These are phyloP conservation scores for Deroptyus accipitrinus DNA, from an alignment of 2,113 vertebrate species.

Conservation along the genomic window DNA sequence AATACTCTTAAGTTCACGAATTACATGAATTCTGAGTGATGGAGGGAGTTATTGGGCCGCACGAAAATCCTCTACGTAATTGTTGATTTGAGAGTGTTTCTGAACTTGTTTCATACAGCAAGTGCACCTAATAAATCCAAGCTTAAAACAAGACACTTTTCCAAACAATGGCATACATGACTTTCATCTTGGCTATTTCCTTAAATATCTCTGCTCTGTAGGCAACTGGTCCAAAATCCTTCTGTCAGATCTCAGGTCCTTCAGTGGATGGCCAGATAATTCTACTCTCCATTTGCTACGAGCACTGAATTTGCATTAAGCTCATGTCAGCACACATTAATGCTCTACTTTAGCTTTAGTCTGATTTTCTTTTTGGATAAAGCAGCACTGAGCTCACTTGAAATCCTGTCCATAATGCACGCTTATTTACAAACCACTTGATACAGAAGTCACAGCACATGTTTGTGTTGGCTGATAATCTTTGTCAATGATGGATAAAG, in stretches of 20 bases:
- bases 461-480: constrained; percentile 18
- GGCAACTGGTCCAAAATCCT: not conserved
- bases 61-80: not conserved
- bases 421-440: not conserved
- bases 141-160: not conserved
- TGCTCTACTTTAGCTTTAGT: not conserved
- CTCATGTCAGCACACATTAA: not conserved
- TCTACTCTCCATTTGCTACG: not conserved
- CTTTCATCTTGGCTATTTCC: not conserved
- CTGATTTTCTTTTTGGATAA: not conserved
- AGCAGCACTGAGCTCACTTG: not conserved
- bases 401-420: not conserved
- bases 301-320: not conserved
- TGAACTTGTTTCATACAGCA: not conserved
- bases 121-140: not conserved
- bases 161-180: not conserved
- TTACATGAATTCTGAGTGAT: not conserved
- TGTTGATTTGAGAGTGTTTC: not conserved
- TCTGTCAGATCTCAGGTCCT: not conserved
- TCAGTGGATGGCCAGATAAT: not conserved
- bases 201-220: not conserved
- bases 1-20: not conserved
- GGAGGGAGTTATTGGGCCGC: not conserved
- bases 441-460: constrained; percentile 14
- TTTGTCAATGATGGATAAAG: constrained; percentile 34